phyloP scores from a whole-genome alignment of 2,113 vertebrate genomes.

The Oryzias curvinotus region DNA sequence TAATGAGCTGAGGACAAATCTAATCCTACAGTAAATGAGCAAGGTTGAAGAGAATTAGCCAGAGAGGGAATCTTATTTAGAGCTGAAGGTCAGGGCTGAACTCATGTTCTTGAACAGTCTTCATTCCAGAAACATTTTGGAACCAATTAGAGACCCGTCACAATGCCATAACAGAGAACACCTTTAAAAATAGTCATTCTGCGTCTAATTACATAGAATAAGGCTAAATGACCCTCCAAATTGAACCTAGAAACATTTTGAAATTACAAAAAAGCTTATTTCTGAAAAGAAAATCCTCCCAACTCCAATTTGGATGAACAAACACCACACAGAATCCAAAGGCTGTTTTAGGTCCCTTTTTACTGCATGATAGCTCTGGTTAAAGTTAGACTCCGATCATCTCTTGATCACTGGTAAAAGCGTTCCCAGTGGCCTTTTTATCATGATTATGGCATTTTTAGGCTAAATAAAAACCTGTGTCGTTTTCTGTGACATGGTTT shows the following conservation, averaged over 20 bases:
- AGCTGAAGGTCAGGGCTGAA: constrained; percentile 30
- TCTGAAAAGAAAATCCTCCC: too few species aligned
- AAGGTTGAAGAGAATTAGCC: constrained; percentile 14
- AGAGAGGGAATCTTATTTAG: constrained; percentile 38
- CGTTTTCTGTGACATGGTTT: too few species aligned
- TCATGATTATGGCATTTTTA: too few species aligned
- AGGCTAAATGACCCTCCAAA: too few species aligned
- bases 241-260: too few species aligned
- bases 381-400: too few species aligned
- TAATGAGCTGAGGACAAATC: constrained; percentile 16
- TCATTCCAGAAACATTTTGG: constrained; percentile 42
- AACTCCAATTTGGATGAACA: neutral
- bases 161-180: neutral
- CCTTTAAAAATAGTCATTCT: too few species aligned
- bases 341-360: constrained; percentile 26
- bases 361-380: neutral
- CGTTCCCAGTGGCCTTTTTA: too few species aligned
- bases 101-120: constrained; percentile 12
- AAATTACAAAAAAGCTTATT: too few species aligned
- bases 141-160: constrained; percentile 25
- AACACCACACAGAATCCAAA: constrained; percentile 64
- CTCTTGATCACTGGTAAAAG: too few species aligned
- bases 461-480: too few species aligned
- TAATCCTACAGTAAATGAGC: constrained; percentile 5
- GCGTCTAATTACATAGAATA: too few species aligned